These are phyloP conservation scores for Spongia lamella DNA, from an alignment of 37 sponge, comb jelly and placozoan species.

Conservation along the genomic window DNA sequence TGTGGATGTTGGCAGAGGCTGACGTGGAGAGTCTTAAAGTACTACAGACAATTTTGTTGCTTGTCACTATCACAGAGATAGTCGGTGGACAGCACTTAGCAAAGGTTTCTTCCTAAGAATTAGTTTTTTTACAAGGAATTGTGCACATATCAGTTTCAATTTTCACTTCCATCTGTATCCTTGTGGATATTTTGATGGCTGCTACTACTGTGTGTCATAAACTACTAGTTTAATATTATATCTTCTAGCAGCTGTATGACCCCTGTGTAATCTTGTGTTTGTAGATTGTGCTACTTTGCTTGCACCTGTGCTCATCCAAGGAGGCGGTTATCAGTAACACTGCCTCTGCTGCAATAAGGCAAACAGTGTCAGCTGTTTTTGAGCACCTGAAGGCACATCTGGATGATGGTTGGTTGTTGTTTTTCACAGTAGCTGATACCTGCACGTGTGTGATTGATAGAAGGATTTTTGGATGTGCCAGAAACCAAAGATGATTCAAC, in stretches of 20 bases:
- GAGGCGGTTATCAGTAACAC: slow-evolving; percentile 73
- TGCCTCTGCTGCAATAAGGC: slow-evolving; percentile 81
- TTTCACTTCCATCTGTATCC: too few species aligned
- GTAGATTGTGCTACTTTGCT: slow-evolving; percentile 68
- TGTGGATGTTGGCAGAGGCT: slow-evolving; percentile 48
- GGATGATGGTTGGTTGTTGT: slow-evolving; percentile 1
- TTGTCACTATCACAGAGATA: slow-evolving; percentile 62
- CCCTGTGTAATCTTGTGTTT: neutral
- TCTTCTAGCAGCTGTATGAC: too few species aligned
- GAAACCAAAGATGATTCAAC: neutral
- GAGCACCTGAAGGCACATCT: slow-evolving; percentile 47
- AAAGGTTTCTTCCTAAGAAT: slow-evolving; percentile 69
- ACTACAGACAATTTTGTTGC: slow-evolving; percentile 81
- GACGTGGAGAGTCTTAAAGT: slow-evolving; percentile 78
- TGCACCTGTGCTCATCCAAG: slow-evolving; percentile 56
- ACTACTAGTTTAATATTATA: too few species aligned
- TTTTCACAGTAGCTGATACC: slow-evolving; percentile 8
- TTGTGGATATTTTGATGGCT: too few species aligned
- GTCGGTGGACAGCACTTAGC: slow-evolving; percentile 68
- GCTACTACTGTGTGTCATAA: too few species aligned
- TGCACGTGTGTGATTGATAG: neutral
- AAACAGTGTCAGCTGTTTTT: slow-evolving; percentile 79
- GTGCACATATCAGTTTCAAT: too few species aligned
- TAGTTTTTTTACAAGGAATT: too few species aligned
- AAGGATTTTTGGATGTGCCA: neutral